Evolutionary conservation across 1,140 invertebrate species (phyloP).

Genomic region (Argopecten irradians): DNA sequence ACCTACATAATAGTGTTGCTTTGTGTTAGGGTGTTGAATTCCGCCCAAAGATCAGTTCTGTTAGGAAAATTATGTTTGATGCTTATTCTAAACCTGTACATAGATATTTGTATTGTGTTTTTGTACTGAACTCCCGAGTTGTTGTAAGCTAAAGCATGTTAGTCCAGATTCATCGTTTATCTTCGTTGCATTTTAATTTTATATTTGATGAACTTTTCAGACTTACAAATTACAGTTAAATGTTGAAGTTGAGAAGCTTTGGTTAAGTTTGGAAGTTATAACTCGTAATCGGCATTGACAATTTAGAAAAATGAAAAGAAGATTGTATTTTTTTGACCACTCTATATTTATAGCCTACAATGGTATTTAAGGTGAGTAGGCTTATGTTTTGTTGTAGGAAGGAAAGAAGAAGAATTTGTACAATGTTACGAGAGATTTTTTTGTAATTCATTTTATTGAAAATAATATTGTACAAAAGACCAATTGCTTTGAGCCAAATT

Average conservation of each 20-base stretch:
- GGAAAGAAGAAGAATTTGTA: background rate
- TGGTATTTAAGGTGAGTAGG: too few relatives aligned
- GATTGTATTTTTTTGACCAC: background rate
- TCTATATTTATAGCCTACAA: background rate
- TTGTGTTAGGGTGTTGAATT: background rate
- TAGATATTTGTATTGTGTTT: constrained; percentile 23
- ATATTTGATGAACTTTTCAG: background rate
- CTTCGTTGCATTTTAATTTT: background rate
- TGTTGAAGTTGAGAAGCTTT: background rate
- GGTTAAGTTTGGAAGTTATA: too few relatives aligned
- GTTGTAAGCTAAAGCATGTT: background rate
- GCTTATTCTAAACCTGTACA: background rate
- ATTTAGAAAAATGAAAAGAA: background rate
- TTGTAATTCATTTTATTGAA: background rate
- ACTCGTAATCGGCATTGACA: too few relatives aligned
- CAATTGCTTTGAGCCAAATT: background rate
- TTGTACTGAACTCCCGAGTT: background rate
- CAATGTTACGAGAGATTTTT: background rate
- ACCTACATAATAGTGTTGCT: too few relatives aligned
- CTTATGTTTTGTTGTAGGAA: background rate
- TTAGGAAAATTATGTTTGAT: background rate
- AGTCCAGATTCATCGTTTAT: constrained; percentile 22
- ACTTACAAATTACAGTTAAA: background rate
- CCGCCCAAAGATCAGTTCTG: background rate
- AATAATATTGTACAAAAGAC: too few relatives aligned